Conservation (phyloP, 1,140 invertebrate genomes). For the Procambarus virginalis region DNA sequence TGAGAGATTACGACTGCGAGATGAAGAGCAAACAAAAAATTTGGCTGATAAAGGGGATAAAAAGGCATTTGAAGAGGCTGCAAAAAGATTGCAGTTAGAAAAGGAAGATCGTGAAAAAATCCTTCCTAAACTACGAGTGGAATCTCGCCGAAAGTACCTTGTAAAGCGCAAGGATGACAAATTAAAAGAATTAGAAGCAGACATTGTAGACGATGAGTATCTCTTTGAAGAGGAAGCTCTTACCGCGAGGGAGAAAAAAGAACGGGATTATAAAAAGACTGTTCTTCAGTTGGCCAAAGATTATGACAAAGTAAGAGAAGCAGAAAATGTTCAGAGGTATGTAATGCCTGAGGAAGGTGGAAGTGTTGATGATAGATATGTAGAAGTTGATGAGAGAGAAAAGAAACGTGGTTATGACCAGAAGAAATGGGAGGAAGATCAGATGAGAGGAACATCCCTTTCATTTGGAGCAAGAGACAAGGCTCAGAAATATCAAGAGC, state of each 20-base stretch:
- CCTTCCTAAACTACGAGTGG: conserved; percentile 89
- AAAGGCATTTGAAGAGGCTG: conserved; percentile 91
- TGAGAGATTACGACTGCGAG: conserved; percentile 88
- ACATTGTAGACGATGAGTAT: conserved; percentile 97
- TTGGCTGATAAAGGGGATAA: conserved; percentile 83
- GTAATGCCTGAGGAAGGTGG: conserved; percentile 88
- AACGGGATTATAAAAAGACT: conserved; percentile 93
- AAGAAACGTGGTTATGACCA: conserved; percentile 93
- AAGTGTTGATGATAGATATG: conserved; percentile 78
- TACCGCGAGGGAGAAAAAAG: conserved; percentile 88
- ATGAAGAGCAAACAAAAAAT: conserved; percentile 92
- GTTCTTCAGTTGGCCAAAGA: conserved; percentile 93
- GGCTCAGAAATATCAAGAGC: conserved; percentile 72
- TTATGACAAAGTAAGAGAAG: conserved; percentile 93
- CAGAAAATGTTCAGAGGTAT: conserved; percentile 94
- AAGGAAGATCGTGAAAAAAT: conserved; percentile 88
- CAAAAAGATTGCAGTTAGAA: conserved; percentile 91
- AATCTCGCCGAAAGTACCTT: conserved; percentile 95
- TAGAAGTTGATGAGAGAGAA: conserved; percentile 91
- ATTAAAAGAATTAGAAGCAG: conserved; percentile 94
- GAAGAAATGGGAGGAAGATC: conserved; percentile 98
- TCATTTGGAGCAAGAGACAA: conserved; percentile 95
- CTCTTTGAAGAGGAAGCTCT: conserved; percentile 90
- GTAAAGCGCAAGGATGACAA: conserved; percentile 97
- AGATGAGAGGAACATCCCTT: conserved; percentile 93